These are phyloP conservation scores for Mus spicilegus DNA, from an alignment of 2,113 vertebrate species.

Conservation along the genomic window DNA sequence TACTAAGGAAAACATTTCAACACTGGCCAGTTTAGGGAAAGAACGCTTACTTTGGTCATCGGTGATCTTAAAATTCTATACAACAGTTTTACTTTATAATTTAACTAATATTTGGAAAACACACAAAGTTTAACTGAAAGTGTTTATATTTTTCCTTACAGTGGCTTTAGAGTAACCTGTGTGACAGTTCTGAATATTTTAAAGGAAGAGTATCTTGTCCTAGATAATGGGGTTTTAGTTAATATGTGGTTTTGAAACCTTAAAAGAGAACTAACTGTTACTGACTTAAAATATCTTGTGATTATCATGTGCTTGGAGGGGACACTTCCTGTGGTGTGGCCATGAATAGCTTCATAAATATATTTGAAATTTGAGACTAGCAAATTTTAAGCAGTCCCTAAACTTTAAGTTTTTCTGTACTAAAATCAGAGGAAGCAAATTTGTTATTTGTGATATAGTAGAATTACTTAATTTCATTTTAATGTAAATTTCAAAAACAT, in stretches of 20 bases:
- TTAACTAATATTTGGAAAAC: not conserved
- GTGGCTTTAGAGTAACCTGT: not conserved
- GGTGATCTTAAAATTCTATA: not conserved
- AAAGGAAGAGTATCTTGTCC: conserved; percentile 12
- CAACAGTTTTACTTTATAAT: not conserved
- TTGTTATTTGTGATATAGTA: conserved; percentile 2
- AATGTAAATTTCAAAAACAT: conserved; percentile 29
- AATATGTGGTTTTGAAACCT: not conserved
- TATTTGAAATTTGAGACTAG: not conserved
- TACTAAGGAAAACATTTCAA: conserved; percentile 17
- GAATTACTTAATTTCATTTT: conserved; percentile 30
- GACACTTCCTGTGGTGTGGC: not conserved
- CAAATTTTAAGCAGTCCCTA: not conserved
- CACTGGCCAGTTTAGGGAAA: not conserved
- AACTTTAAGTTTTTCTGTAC: conserved; percentile 24
- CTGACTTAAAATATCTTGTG: conserved; percentile 2
- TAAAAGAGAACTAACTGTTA: conserved; percentile 12
- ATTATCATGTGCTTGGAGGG: not conserved
- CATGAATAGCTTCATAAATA: not conserved
- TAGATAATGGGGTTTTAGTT: conserved; percentile 33
- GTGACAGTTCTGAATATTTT: conserved; percentile 46
- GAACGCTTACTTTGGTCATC: conserved; percentile 27
- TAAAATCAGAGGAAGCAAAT: conserved; percentile 32
- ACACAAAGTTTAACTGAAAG: conserved; percentile 30
- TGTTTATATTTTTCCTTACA: conserved; percentile 10